phyloP scores from a whole-genome alignment of 92 coral and sea anemone species.

The Bergia sp. region DNA sequence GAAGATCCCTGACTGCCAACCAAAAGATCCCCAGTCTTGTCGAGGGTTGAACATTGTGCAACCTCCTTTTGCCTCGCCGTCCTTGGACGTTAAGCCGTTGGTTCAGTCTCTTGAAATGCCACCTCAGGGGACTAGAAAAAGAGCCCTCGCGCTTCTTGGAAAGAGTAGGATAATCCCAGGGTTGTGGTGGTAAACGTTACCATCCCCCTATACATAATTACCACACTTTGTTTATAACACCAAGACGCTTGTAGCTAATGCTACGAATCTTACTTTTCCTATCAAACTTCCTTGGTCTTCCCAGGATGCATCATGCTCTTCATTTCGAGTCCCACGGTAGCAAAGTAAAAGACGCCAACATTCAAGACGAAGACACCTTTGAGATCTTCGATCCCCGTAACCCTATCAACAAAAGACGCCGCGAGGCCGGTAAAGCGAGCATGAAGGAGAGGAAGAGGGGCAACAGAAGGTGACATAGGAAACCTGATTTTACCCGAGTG shows the following conservation, averaged over 20 bases:
- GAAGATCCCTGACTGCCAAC: no score
- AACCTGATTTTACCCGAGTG: neutral
- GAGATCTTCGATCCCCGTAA: slow-evolving; percentile 98
- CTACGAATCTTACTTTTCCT: neutral
- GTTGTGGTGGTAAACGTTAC: no score
- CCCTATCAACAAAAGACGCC: slow-evolving; percentile 91
- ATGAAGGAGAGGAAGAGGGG: slow-evolving; percentile 68
- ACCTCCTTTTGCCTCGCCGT: no score
- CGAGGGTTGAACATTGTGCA: no score
- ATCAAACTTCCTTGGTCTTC: neutral
- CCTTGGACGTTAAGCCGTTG: no score
- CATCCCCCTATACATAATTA: no score
- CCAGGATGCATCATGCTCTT: slow-evolving; percentile 90
- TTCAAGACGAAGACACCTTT: slow-evolving; percentile 87
- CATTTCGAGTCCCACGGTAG: slow-evolving; percentile 71
- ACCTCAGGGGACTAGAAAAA: no score
- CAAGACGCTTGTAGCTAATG: neutral
- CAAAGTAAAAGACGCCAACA: slow-evolving; percentile 81
- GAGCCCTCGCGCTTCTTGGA: no score
- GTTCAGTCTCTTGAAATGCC: no score
- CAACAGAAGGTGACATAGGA: slow-evolving; percentile 33
- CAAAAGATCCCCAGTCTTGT: no score
- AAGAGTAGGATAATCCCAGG: no score
- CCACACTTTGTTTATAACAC: no score
- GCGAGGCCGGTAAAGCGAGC: slow-evolving; percentile 90